A percentile compares a stretch with the other conserved stretches of the same genome.
Evolutionary conservation across 2,797 vertebrate species (phyloP).

Genomic region (Simalia tracyae): DNA sequence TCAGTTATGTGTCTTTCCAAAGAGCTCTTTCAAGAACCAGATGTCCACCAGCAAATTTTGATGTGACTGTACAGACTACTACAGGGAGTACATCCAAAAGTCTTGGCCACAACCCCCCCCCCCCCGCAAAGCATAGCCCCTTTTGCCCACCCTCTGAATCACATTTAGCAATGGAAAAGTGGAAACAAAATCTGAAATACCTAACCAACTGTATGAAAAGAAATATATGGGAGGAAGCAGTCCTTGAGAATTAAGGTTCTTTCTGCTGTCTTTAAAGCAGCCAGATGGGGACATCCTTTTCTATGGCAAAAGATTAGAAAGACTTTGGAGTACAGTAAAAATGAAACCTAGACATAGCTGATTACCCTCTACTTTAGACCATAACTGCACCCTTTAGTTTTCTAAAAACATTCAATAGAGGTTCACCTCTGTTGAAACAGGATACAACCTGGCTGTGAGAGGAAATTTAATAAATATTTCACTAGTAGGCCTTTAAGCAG

Average conservation of each 20-base stretch:
- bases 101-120: neutral
- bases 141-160: neutral
- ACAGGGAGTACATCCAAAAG: neutral
- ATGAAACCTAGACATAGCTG: neutral
- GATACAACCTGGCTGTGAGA: neutral
- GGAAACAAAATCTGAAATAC: neutral
- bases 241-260: neutral
- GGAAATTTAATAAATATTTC: neutral
- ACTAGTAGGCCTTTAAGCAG: neutral
- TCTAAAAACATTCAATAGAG: neutral
- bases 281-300: neutral
- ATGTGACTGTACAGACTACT: neutral
- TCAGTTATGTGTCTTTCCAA: neutral
- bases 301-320: neutral
- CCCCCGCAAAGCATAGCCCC: neutral
- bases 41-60: neutral
- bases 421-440: neutral
- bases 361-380: neutral
- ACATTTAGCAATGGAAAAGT: neutral
- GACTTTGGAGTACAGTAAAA: neutral
- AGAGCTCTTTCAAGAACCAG: neutral
- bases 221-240: neutral
- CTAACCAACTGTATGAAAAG: neutral
- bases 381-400: conserved; percentile 10
- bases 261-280: neutral